Evolutionary conservation across 2,888 invertebrate genomes (phyloP).

Genomic region (Candidula unifasciata): DNA sequence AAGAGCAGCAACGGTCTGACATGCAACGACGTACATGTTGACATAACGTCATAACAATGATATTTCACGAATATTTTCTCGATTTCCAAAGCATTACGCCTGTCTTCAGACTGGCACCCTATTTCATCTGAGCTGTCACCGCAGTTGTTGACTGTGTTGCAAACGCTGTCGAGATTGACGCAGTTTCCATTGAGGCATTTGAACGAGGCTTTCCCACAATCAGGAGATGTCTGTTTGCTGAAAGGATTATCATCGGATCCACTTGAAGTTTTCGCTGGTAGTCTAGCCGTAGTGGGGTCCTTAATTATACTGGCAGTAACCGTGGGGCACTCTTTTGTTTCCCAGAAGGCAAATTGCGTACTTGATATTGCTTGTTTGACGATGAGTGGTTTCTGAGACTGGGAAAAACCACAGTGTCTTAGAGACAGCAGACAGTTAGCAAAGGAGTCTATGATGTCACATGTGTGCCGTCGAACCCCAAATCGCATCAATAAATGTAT

Average conservation of each 20-base stretch:
- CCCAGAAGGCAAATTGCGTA: neutral
- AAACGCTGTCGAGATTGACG: neutral
- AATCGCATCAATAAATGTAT: neutral
- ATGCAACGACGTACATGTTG: neutral
- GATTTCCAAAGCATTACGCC: neutral
- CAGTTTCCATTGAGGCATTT: slow-evolving; percentile 20
- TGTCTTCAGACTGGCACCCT: neutral
- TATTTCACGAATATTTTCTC: slow-evolving; percentile 10
- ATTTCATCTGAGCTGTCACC: slow-evolving; percentile 26
- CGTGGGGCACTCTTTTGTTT: slow-evolving; percentile 1
- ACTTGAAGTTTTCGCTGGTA: neutral
- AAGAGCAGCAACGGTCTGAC: neutral
- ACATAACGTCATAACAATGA: slow-evolving; percentile 13
- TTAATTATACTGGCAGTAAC: neutral
- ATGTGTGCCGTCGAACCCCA: neutral
- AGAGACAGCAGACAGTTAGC: neutral
- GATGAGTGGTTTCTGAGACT: neutral
- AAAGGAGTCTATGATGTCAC: slow-evolving; percentile 16
- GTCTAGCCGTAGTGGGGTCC: neutral
- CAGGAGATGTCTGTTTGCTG: neutral
- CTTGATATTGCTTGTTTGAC: neutral
- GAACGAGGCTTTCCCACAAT: neutral
- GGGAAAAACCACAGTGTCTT: neutral
- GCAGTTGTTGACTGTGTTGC: slow-evolving; percentile 10
- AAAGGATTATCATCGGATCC: neutral